A percentile compares a stretch with the other conserved stretches of the same genome.
Conservation (phyloP, 2,113 vertebrate genomes). For the Ranitomeya variabilis region DNA sequence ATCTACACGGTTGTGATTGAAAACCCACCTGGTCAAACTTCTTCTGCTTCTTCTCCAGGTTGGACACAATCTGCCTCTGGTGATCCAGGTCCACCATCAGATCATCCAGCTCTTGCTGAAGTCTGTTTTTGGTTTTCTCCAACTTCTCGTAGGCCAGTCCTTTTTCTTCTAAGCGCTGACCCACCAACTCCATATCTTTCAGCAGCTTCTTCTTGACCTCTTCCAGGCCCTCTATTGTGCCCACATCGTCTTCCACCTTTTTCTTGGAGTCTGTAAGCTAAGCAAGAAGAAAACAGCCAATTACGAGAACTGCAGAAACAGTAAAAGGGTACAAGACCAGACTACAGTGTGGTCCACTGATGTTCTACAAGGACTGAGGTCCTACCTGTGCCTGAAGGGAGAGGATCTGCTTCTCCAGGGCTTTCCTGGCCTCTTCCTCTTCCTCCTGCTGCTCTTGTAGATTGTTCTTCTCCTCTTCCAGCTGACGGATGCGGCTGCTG, state of each 20-base stretch:
- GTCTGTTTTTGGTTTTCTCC: constrained; percentile 94
- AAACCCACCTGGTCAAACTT: constrained; percentile 93
- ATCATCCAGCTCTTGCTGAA: constrained; percentile 97
- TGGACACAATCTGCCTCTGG: constrained; percentile 94
- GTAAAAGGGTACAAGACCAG: background rate
- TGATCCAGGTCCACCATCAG: constrained; percentile 93
- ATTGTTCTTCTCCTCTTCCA: constrained; percentile 91
- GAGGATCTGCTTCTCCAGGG: constrained; percentile 91
- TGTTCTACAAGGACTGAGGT: background rate
- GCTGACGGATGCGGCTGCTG: constrained; percentile 90
- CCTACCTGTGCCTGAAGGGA: constrained; percentile 87
- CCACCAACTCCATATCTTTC: constrained; percentile 87
- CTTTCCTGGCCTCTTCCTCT: constrained; percentile 89
- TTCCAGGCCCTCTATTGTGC: constrained; percentile 88
- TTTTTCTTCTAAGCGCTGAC: constrained; percentile 92
- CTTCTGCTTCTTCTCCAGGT: constrained; percentile 98
- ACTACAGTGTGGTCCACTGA: background rate
- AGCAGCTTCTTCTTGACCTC: constrained; percentile 89
- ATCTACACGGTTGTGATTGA: background rate
- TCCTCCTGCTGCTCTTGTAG: constrained; percentile 97
- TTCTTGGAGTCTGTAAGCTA: constrained; percentile 92
- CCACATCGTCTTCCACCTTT: constrained; percentile 91
- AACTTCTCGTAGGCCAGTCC: constrained; percentile 89
- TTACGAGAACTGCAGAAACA: background rate
- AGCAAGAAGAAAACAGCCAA: background rate